Evolutionary conservation across 2,888 invertebrate species (phyloP), one percentile per base, ranked within the genome.

Genomic region (Morinoia aosen): DNA sequence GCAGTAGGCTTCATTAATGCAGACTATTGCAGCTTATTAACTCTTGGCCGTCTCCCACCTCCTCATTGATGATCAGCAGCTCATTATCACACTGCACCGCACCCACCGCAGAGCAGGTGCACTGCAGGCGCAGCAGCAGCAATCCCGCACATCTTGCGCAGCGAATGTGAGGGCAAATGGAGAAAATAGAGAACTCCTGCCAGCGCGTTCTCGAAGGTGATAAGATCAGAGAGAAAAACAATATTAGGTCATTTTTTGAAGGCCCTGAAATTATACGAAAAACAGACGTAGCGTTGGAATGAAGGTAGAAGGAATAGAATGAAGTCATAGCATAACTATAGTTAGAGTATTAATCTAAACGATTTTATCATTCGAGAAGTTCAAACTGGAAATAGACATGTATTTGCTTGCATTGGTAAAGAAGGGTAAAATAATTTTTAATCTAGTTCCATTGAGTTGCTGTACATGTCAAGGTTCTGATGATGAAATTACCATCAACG

Each of bases 11-110:
- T 93, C 93, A 93, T 93, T 93, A 93, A 93, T 93, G 93, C 93
- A 93, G 93, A 93, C 93, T 56, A 93, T 93, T 57, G 93, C 93
- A 93, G 93, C 93, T 93, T 93, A 93, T 93, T 93, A 93, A 93
- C 93, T 57, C 57, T 48, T 93, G 1, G 56, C 33, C 48, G 0
- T 93, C 93, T 93, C 57, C 57, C 57, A 48, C n/a, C 93, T 93
- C 57, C 93, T 93, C 93, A 93, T 93, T 57, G 93, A 93, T 57
- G 93, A 93, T 90, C 90, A 90, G 90, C 48, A 90, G n/a, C 93
- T 93, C 93, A 93, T 93, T 93, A 93, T 93, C 33, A 57, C 40
- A 33, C 90, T 90, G 90, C 90, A 90, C 2, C 90, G 4, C 40
- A 39, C 19, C 25, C 40, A 14, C 90, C 0, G 76, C 76, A 76